Evolutionary conservation across 2,113 vertebrate species (phyloP), one percentile per base, ranked within the genome.

Genomic region (Pteruthius melanotis): DNA sequence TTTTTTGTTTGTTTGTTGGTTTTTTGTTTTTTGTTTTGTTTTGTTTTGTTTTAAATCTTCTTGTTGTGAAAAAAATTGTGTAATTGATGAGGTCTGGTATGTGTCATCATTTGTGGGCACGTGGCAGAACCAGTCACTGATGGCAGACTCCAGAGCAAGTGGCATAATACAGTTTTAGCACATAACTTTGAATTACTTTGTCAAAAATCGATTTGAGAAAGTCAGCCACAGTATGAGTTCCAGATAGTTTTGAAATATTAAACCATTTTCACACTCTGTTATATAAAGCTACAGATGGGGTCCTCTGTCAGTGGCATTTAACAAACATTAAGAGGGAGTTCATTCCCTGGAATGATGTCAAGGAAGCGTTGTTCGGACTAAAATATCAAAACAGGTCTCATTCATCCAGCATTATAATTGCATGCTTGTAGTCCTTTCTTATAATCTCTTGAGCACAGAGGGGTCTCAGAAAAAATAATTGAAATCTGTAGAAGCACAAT

Each of bases 191-290:
- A 93, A 88, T 88, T 93, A 80, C 70, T 90, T 93, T 63, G 75
- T 92, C 59, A 93, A 96, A 95, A 95, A 93, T 88, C 5, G 2
- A 88, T 93, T 85, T 81, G 39, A 92, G 64, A 88, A 93, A 95
- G 66, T 70, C 84, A 91, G 47, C 35, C 42, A 35, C 83, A 63
- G n/a, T 90, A 81, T 44, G 64, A 86, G 60, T 86, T 91, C 68
- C 54, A 88, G 57, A 78, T 21, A 91, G 59, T 90, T 94, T 93
- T 86, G 54, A 94, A 94, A 86, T 30, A 80, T 80, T 77, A 77
- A 91, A 95, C 90, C 4, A 83, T 88, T 94, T 93, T 94, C 64
- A 31, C 63, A 63, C 74, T 86, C 42, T 68, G 16, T 81, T 89
- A 39, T 85, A 72, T 50, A 42, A 53, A 71, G 42, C 64, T 83